Evolutionary conservation across 2,888 invertebrate species (phyloP), one percentile per base, ranked within the genome.

Genomic region (Neoitamus cyanurus): DNA sequence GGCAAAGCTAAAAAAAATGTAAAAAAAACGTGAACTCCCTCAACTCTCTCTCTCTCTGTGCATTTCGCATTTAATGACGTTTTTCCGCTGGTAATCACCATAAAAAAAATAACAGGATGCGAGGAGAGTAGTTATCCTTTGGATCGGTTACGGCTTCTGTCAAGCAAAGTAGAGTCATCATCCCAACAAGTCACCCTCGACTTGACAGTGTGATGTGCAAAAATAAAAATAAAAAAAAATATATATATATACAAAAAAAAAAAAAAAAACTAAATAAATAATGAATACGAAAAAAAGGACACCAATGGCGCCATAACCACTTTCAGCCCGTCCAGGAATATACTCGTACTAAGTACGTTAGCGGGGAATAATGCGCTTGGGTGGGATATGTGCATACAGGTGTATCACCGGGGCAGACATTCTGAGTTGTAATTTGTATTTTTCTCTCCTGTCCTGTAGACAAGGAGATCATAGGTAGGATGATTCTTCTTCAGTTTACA

Each of bases 61-160:
- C 80, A 46, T 83, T 83, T 72, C 73, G 73, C 25, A 83, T 58
- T 83, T 83, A 83, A 83, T 83, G 83, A 83, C 58, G 48, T 83
- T 83, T 83, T 83, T 73, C 83, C 83, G 73, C 28, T 73, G 36
- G 73, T 83, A 83, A 83, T 83, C 83, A 83, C 28, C 83, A 83
- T 73, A 48, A 83, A 83, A 83, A 34, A 34, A 34, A 5, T 34
- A 34, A 83, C 73, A 34, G 73, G 73, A 83, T 82, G 69, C 48
- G 25, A 75, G 75, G 72, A 48, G 58, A 83, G 73, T 83, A 75
- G 83, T 83, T 83, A 83, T 83, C 73, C 83, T 75, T 58, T 83
- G 75, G 83, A 83, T 83, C 73, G 46, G 83, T 83, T 83, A 83
- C 73, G 36, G 72, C 73, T n/a, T 82, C 82, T 69, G 82, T 69